These are phyloP conservation scores for Drosophila borborema DNA, from an alignment of 2,888 invertebrate genomes.

Conservation along the genomic window DNA sequence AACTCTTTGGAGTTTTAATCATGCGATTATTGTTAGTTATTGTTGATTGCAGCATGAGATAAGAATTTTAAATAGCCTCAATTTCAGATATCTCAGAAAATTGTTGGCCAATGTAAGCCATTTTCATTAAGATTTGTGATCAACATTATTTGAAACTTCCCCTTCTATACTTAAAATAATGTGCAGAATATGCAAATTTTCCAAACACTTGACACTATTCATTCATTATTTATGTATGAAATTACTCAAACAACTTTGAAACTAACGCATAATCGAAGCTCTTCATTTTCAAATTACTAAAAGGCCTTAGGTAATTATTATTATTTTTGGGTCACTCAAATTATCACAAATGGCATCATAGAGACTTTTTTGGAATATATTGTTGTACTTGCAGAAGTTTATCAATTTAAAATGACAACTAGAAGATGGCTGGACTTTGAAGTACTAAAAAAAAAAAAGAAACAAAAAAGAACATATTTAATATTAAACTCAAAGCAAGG, in stretches of 20 bases:
- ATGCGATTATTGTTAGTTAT: too few relatives aligned
- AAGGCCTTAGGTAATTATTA: neutral
- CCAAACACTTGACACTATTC: neutral
- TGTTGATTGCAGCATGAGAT: neutral
- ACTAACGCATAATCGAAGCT: conserved; percentile 1
- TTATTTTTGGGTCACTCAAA: conserved; percentile 4
- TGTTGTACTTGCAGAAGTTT: neutral
- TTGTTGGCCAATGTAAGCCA: neutral
- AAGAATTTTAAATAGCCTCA: neutral
- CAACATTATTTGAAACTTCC: neutral
- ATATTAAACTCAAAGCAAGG: neutral
- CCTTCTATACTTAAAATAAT: neutral
- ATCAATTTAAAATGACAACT: conserved; percentile 4
- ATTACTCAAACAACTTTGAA: neutral
- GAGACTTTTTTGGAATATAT: neutral
- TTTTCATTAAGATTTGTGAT: conserved; percentile 10
- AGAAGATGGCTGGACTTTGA: too few relatives aligned
- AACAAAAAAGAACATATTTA: too few relatives aligned
- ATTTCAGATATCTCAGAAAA: neutral
- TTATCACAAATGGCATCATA: conserved; percentile 18
- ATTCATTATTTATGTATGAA: neutral
- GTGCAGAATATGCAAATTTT: too few relatives aligned
- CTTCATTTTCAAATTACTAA: neutral
- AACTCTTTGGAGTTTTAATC: too few relatives aligned
- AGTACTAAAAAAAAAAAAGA: too few relatives aligned